Conservation (phyloP, 2,888 invertebrate species). For the Athalia rosae region DNA sequence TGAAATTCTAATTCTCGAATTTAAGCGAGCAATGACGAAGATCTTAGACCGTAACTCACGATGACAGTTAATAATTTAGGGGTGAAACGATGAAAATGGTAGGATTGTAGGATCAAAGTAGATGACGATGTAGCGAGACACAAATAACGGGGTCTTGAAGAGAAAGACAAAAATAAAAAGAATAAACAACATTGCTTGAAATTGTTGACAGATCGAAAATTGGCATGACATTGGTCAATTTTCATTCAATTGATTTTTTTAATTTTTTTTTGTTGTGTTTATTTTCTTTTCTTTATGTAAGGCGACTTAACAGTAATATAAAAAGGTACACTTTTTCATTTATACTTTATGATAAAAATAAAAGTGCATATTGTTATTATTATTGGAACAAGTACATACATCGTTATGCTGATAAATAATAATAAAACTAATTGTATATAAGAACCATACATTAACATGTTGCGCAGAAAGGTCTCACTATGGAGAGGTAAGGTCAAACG, state of each 20-base stretch:
- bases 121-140: neutral
- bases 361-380: conserved; percentile 54
- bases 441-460: conserved; percentile 51
- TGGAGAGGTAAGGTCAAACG: conserved; percentile 46
- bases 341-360: conserved; percentile 64
- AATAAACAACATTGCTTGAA: neutral
- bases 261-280: conserved; percentile 8
- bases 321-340: conserved; percentile 65
- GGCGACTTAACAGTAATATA: conserved; percentile 66
- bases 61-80: no score
- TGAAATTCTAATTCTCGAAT: no score
- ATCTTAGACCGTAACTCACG: no score
- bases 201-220: conserved; percentile 11
- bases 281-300: conserved; percentile 63
- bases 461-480: conserved; percentile 41
- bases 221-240: conserved; percentile 11
- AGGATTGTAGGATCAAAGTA: neutral
- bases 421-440: conserved; percentile 57
- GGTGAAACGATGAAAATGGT: no score
- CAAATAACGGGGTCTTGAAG: neutral
- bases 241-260: neutral
- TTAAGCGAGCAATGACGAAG: no score
- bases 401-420: conserved; percentile 62
- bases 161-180: neutral
- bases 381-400: conserved; percentile 64